Percentiles rank a stretch among this genome's conserved stretches.
Conservation (phyloP, 2,888 invertebrate genomes). For the Drosophila koepferae region DNA sequence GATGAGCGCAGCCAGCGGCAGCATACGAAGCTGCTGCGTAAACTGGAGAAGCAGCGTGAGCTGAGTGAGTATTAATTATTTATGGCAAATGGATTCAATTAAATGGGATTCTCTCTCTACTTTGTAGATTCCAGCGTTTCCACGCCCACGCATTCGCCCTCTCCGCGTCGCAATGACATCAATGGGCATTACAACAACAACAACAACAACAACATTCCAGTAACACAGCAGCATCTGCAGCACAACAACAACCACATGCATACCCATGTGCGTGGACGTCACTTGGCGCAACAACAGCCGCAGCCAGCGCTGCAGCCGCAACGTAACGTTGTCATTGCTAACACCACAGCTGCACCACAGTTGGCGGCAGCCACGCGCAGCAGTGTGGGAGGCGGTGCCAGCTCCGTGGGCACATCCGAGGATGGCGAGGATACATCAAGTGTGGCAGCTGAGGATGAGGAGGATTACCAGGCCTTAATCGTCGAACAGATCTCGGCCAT, state of each 20-base stretch:
- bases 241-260: slow-evolving; percentile 60
- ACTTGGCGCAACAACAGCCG: slow-evolving; percentile 56
- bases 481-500: slow-evolving; percentile 91
- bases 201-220: slow-evolving; percentile 61
- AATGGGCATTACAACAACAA: slow-evolving; percentile 85
- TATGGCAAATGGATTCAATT: neutral
- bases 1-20: slow-evolving; percentile 92
- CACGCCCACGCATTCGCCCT: slow-evolving; percentile 88
- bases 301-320: slow-evolving; percentile 27
- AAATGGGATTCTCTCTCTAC: neutral
- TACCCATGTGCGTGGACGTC: slow-evolving; percentile 48
- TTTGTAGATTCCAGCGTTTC: slow-evolving; percentile 81
- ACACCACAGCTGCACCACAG: slow-evolving; percentile 14
- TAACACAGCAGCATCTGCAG: slow-evolving; percentile 59
- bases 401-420: slow-evolving; percentile 89
- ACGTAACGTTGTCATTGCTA: slow-evolving; percentile 54
- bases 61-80: slow-evolving; percentile 85
- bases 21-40: slow-evolving; percentile 91
- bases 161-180: slow-evolving; percentile 89
- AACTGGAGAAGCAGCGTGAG: slow-evolving; percentile 89
- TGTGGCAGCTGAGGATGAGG: slow-evolving; percentile 90
- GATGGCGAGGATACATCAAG: slow-evolving; percentile 92
- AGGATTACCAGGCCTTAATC: slow-evolving; percentile 89
- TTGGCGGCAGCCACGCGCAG: slow-evolving; percentile 46
- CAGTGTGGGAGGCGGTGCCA: slow-evolving; percentile 86